These are phyloP conservation scores for Prunella strophiata DNA, from an alignment of 2,797 vertebrate genomes.

Conservation along the genomic window DNA sequence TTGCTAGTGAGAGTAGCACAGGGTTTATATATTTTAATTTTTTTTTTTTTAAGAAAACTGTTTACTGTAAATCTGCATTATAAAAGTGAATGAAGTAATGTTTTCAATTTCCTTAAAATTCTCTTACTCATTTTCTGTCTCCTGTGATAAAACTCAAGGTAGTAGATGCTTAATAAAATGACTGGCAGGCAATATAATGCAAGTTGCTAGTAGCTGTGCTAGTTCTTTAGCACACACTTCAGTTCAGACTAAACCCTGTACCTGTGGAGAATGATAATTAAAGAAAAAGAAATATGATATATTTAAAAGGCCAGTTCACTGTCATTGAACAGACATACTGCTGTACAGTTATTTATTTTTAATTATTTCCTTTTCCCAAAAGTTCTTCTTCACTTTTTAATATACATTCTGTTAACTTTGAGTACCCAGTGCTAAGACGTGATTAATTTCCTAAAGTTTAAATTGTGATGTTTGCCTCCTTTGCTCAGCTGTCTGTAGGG, in stretches of 20 bases:
- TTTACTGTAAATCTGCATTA: background rate
- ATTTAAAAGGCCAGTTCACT: background rate
- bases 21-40: background rate
- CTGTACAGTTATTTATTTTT: background rate
- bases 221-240: background rate
- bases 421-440: background rate
- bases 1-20: background rate
- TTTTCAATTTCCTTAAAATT: background rate
- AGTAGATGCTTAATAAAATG: constrained; percentile 34
- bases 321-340: background rate
- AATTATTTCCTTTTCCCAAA: background rate
- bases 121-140: background rate
- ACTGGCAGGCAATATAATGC: constrained; percentile 13
- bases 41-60: background rate
- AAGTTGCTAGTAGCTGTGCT: background rate
- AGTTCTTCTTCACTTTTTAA: background rate
- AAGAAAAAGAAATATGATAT: background rate
- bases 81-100: background rate
- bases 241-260: background rate
- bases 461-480: background rate
- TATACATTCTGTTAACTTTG: background rate
- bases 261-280: constrained; percentile 13
- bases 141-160: background rate
- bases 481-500: background rate
- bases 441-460: background rate